Percentiles rank a stretch among this genome's conserved stretches.
Conservation (phyloP, 1,140 invertebrate genomes). For the Dermatophagoides farinae region DNA sequence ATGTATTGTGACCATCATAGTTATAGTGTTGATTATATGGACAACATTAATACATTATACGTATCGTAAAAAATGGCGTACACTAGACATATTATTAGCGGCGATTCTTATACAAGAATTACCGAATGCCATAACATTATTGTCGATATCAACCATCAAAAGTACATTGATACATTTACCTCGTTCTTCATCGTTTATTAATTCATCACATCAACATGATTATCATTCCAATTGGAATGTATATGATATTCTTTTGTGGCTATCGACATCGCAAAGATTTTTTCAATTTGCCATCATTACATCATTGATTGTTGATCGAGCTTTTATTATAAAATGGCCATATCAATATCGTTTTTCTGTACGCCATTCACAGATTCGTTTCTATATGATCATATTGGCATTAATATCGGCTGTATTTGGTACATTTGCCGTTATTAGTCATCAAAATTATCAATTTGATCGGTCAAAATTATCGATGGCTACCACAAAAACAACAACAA, state of each 20-base stretch:
- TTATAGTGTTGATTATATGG: conserved; percentile 21
- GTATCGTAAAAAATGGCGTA: conserved; percentile 30
- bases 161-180: neutral
- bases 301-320: conserved; percentile 30
- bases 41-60: conserved; percentile 28
- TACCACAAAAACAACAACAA: neutral
- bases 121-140: conserved; percentile 28
- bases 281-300: conserved; percentile 34
- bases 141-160: conserved; percentile 16
- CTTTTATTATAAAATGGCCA: conserved; percentile 29
- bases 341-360: conserved; percentile 30
- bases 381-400: conserved; percentile 33
- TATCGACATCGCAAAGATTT: conserved; percentile 30
- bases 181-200: conserved; percentile 23
- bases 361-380: conserved; percentile 31
- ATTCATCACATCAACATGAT: conserved; percentile 25
- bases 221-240: conserved; percentile 24
- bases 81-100: conserved; percentile 34
- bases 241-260: conserved; percentile 31
- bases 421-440: conserved; percentile 24
- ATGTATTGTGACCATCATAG: conserved; percentile 16
- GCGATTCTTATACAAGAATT: conserved; percentile 30
- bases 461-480: neutral
- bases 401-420: conserved; percentile 29
- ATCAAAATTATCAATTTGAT: neutral